phyloP scores from a whole-genome alignment of 2,113 vertebrate species.

The Ictidomys tridecemlineatus region DNA sequence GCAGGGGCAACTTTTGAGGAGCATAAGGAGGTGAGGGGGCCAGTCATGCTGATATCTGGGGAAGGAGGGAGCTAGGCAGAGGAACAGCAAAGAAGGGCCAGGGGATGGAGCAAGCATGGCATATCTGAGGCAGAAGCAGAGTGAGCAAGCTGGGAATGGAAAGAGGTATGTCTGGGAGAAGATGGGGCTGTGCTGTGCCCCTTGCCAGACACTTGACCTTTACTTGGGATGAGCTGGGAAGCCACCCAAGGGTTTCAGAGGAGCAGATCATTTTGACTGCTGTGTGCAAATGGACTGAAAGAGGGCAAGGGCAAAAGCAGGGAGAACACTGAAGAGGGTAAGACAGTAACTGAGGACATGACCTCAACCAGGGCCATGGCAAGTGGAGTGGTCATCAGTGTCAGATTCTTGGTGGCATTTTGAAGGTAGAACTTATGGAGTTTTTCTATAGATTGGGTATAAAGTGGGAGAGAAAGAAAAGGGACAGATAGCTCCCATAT shows the following conservation, averaged over 20 bases:
- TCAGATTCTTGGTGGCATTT: neutral
- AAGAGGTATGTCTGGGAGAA: neutral
- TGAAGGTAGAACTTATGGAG: neutral
- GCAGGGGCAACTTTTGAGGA: neutral
- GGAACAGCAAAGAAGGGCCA: neutral
- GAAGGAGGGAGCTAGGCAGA: neutral
- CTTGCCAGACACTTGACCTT: neutral
- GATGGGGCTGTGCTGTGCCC: neutral
- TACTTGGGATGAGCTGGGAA: constrained; percentile 7
- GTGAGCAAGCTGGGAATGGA: neutral
- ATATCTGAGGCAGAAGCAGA: neutral
- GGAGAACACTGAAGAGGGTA: neutral
- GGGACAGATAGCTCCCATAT: neutral
- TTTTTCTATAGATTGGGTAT: neutral
- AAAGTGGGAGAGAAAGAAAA: neutral
- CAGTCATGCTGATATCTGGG: neutral
- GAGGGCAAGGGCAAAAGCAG: neutral
- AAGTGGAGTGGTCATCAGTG: neutral
- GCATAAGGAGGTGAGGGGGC: neutral
- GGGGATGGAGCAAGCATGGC: neutral
- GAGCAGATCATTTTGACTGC: neutral
- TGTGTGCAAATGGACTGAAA: neutral
- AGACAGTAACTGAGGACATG: neutral
- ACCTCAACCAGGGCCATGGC: neutral
- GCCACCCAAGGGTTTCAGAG: neutral